Conservation (phyloP, 1,140 invertebrate species). For the Chlorops oryzae region DNA sequence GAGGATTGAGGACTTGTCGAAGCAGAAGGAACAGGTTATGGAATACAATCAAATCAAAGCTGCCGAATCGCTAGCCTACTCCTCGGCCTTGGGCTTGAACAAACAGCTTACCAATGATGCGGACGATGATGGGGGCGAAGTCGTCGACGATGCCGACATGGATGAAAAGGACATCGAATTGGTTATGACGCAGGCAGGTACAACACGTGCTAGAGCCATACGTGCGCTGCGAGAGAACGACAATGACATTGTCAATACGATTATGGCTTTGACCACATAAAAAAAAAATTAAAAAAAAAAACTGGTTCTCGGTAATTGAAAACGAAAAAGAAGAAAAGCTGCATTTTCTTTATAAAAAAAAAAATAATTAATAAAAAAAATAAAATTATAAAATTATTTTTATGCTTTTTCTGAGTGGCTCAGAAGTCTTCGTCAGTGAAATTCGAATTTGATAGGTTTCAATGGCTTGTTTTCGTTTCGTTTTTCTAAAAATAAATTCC, state of each 20-base stretch:
- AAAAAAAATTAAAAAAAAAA: too few relatives aligned
- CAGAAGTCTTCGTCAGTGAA: too few relatives aligned
- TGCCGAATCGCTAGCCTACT: background rate
- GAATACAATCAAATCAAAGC: background rate
- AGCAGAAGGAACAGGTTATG: too few relatives aligned
- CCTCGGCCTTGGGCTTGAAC: background rate
- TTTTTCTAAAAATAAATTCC: too few relatives aligned
- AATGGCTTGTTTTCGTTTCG: too few relatives aligned
- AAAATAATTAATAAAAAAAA: too few relatives aligned
- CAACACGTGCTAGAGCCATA: slow-evolving; percentile 24
- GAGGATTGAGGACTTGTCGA: slow-evolving; percentile 23
- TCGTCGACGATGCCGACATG: slow-evolving; percentile 5
- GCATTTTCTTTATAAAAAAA: too few relatives aligned
- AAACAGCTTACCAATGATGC: background rate
- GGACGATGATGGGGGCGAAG: slow-evolving; percentile 3
- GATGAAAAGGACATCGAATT: slow-evolving; percentile 31
- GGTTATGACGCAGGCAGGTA: slow-evolving; percentile 27
- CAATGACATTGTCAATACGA: slow-evolving; percentile 33
- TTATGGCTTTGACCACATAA: slow-evolving; percentile 30
- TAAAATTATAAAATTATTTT: too few relatives aligned
- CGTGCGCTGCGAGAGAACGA: slow-evolving; percentile 25
- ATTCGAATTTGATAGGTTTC: too few relatives aligned
- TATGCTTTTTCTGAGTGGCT: too few relatives aligned
- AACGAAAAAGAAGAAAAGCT: too few relatives aligned
- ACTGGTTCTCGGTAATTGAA: too few relatives aligned